Evolutionary conservation across 2,888 invertebrate species (phyloP).

Genomic region (Ommatoiulus sabulosus): DNA sequence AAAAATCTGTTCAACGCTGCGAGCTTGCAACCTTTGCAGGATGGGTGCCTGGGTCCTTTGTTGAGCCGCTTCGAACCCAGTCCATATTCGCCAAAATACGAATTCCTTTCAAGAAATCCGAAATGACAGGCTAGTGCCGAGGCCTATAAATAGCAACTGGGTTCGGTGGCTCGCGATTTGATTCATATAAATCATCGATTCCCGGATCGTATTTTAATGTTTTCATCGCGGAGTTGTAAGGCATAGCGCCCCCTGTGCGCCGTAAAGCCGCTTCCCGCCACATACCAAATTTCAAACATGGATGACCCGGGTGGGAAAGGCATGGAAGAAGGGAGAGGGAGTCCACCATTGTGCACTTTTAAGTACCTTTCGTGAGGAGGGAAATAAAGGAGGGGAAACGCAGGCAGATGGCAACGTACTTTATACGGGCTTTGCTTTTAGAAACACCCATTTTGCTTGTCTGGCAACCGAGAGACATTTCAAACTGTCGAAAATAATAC

Average conservation of each 20-base stretch:
- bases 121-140: neutral
- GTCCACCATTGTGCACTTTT: neutral
- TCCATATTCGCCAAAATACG: neutral
- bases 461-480: neutral
- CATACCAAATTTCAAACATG: neutral
- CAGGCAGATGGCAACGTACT: conserved; percentile 15
- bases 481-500: neutral
- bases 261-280: neutral
- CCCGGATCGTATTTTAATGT: neutral
- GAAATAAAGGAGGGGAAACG: neutral
- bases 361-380: neutral
- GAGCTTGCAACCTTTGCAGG: neutral
- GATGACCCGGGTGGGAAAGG: neutral
- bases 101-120: neutral
- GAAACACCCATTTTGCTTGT: neutral
- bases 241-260: neutral
- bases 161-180: conserved; percentile 9
- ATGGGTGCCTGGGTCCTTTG: neutral
- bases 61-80: neutral
- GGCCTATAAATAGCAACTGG: neutral
- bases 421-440: neutral
- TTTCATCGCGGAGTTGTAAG: neutral
- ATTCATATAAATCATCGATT: conserved; percentile 28
- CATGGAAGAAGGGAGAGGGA: neutral
- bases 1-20: neutral